Base-by-base conservation (phyloP, 2,888 invertebrate genomes). In the Prosopocoilus inquinatus region DNA sequence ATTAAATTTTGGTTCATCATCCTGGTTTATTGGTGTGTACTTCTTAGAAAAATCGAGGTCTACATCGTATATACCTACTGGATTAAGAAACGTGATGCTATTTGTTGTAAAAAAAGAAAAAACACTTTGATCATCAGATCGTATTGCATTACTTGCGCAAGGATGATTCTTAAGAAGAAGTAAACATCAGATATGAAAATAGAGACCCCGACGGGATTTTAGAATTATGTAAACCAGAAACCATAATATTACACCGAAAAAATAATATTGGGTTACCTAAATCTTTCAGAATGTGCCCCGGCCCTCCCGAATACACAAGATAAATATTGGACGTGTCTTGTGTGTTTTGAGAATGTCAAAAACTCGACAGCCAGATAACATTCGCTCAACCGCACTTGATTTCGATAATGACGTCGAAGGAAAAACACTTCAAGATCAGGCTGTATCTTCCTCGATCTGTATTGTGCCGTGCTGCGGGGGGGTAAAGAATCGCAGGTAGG, bases 341-440 rank as follows among this genome's bases (percentile, higher is more conserved):
- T 16, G 41, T 41, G 12, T 41, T 58, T 58, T 53, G 28, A 46
- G 58, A 58, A 58, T 58, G 60, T 60, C 60, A 58, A 54, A 53
- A 59, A 60, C 55, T 52, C 58, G 51, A 50, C 51, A 55, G 53
- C 48, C 45, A 55, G 53, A 51, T 48, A 36, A 16, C 50, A 50
- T 39, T 53, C 55, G 58, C 57, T 60, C 57, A 55, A 58, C 55
- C 58, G 55, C 53, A 60, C 60, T 60, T 60, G 60, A 60, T 60
- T 60, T 55, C 55, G 51, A 16, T 41, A 41, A 41, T 41, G n/a
- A 41, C 41, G 16, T 41, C 41, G 41, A 41, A 16, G 41, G 16
- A 12, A 15, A 15, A 15, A 13, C 13, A 13, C 16, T 41, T 41
- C 11, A 11, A 7, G 38, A 38, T 7, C 11, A 9, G 11, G 38